Percentiles rank a stretch among this genome's conserved stretches.
phyloP scores from a whole-genome alignment of 1,140 invertebrate genomes.

The Chrysomallon squamiferum region DNA sequence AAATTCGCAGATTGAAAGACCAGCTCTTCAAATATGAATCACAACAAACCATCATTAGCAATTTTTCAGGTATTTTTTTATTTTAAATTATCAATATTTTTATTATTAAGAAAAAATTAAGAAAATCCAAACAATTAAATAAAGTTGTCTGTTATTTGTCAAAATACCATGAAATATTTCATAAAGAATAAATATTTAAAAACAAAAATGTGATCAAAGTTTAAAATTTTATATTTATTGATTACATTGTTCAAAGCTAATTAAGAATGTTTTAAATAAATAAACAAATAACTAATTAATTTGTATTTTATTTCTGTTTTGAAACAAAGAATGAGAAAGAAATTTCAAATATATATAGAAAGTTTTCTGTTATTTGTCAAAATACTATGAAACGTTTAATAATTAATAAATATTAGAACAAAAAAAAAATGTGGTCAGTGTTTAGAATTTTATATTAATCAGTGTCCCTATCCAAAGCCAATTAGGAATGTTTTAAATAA shows the following conservation, averaged over 20 bases:
- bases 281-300: not conserved
- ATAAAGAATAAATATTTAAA: not conserved
- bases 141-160: not conserved
- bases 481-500: too few relatives aligned
- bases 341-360: not conserved
- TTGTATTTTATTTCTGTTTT: not conserved
- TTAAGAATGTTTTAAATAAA: too few relatives aligned
- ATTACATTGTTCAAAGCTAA: too few relatives aligned
- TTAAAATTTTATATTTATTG: too few relatives aligned
- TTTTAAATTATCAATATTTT: not conserved
- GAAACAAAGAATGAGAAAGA: not conserved
- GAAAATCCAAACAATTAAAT: not conserved
- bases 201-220: not conserved
- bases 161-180: not conserved
- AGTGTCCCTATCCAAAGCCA: too few relatives aligned
- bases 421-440: not conserved
- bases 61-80: not conserved
- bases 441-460: too few relatives aligned
- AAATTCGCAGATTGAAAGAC: conserved; percentile 52
- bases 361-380: not conserved
- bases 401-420: not conserved
- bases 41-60: not conserved
- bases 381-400: not conserved
- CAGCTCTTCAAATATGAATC: conserved; percentile 14
- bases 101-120: not conserved